phyloP scores from a whole-genome alignment of 53 echinoderm and acorn worm genomes.

The Luidia sarsii region DNA sequence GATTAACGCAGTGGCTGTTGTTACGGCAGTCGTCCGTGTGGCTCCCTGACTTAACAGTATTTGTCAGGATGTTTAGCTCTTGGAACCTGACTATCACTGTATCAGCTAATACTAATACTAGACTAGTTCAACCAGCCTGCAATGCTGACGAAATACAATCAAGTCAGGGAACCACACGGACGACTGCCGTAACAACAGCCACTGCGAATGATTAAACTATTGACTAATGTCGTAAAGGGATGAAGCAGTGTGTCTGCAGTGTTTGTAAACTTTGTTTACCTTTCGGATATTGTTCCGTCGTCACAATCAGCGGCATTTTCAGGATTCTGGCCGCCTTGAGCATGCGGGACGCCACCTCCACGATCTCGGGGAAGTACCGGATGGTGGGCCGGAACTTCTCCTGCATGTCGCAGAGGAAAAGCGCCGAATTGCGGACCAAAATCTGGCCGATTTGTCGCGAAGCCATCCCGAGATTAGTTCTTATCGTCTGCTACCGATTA shows the following conservation, averaged over 20 bases:
- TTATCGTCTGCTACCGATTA: no score
- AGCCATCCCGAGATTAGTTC: slow-evolving; percentile 42
- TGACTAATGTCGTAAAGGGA: neutral
- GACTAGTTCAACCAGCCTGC: no score
- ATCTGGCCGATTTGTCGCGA: slow-evolving; percentile 72
- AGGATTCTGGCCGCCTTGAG: slow-evolving; percentile 78
- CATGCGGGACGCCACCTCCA: slow-evolving; percentile 88
- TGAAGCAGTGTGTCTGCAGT: neutral
- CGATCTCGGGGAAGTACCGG: slow-evolving; percentile 89
- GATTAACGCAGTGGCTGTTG: no score
- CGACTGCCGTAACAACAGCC: no score
- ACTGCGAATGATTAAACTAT: no score
- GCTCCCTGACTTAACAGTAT: no score
- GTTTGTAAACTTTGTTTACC: slow-evolving; percentile 35
- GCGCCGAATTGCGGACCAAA: slow-evolving; percentile 68
- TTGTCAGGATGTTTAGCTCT: no score
- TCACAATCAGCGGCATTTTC: slow-evolving; percentile 70
- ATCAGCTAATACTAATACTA: no score
- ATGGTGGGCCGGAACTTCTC: slow-evolving; percentile 91
- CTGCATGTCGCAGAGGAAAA: slow-evolving; percentile 99
- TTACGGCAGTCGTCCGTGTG: no score
- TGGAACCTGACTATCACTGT: no score
- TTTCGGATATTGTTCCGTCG: slow-evolving; percentile 98
- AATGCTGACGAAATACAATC: no score
- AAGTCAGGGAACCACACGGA: no score